Conservation (phyloP, 2,888 invertebrate genomes). For the Stenodema calcarata region DNA sequence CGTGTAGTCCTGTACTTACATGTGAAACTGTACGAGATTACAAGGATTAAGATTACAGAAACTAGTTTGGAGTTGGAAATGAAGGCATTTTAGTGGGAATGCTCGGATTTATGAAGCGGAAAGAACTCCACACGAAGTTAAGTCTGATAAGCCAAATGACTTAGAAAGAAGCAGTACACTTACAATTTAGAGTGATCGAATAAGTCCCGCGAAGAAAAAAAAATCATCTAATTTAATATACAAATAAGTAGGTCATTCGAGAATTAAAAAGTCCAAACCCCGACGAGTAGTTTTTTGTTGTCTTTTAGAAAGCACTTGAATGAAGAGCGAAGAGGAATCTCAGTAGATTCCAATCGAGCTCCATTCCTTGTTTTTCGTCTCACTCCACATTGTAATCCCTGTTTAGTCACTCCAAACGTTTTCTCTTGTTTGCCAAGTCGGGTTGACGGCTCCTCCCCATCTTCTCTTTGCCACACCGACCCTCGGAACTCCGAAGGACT, state of each 20-base stretch:
- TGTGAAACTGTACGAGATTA: too few relatives aligned
- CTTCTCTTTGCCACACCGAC: not conserved
- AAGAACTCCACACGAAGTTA: too few relatives aligned
- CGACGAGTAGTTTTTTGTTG: not conserved
- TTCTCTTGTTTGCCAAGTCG: constrained; percentile 23
- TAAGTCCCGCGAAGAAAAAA: not conserved
- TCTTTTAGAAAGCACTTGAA: not conserved
- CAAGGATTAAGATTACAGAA: too few relatives aligned
- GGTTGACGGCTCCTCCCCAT: not conserved
- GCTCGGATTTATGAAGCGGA: too few relatives aligned
- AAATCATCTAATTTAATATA: not conserved
- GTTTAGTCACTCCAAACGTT: constrained; percentile 29
- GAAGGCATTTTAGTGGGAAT: too few relatives aligned
- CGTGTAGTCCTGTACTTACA: too few relatives aligned
- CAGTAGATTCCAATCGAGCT: not conserved
- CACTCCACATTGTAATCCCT: not conserved
- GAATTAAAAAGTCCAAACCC: not conserved
- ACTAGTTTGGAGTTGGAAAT: too few relatives aligned
- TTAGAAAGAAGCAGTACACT: too few relatives aligned
- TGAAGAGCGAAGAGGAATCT: not conserved
- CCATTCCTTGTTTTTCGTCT: not conserved
- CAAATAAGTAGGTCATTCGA: not conserved
- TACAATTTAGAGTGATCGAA: too few relatives aligned
- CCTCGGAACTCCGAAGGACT: not conserved
- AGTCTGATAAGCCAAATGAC: too few relatives aligned